These are phyloP conservation scores for Endomychus coccineus DNA, from an alignment of 2,888 invertebrate genomes.

Conservation along the genomic window DNA sequence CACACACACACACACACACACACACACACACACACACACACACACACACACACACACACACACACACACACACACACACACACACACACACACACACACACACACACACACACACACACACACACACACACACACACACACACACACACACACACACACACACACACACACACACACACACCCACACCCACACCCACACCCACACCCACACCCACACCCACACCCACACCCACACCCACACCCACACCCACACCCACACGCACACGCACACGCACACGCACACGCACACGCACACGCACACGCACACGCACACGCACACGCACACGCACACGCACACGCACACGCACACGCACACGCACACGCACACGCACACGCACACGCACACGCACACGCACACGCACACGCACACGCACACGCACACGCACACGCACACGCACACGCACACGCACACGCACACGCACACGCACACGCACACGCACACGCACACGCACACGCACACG, in stretches of 20 bases:
- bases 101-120: conserved; percentile 1
- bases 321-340: background rate
- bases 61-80: no score
- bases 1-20: no score
- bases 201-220: no score
- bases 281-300: background rate
- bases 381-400: background rate
- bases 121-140: conserved; percentile 1
- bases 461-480: background rate
- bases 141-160: conserved; percentile 1
- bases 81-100: no score
- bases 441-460: background rate
- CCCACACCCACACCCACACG: no score
- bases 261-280: background rate
- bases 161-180: no score
- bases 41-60: no score
- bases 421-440: background rate
- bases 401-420: background rate
- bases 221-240: no score
- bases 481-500: background rate
- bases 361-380: background rate
- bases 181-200: no score
- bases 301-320: background rate
- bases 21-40: no score
- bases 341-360: background rate